Conservation (phyloP, 2,888 invertebrate species). For the Coronaproctus castanopsis region DNA sequence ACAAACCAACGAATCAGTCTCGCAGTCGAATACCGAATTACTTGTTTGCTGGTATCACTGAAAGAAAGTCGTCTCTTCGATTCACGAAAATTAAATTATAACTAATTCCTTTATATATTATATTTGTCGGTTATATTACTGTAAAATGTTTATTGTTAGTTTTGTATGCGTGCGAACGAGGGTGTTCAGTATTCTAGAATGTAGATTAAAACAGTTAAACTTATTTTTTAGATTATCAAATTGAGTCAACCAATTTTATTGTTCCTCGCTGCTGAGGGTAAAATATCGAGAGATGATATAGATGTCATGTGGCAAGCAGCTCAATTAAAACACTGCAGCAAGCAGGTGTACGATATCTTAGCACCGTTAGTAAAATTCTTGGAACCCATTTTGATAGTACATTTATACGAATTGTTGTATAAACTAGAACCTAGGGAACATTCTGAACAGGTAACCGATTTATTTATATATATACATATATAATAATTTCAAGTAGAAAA, state of each 20-base stretch:
- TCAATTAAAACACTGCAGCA: conserved; percentile 82
- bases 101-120: too few relatives aligned
- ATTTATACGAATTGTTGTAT: conserved; percentile 68
- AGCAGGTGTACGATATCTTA: conserved; percentile 66
- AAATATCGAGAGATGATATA: conserved; percentile 73
- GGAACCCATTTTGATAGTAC: conserved; percentile 68
- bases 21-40: too few relatives aligned
- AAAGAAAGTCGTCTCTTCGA: too few relatives aligned
- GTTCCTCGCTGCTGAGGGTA: conserved; percentile 77
- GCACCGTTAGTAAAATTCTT: conserved; percentile 77
- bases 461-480: not conserved
- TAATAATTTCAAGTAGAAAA: not conserved
- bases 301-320: conserved; percentile 89
- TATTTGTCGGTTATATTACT: too few relatives aligned
- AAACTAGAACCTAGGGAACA: conserved; percentile 76
- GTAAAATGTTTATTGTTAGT: too few relatives aligned
- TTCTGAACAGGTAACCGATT: conserved; percentile 51
- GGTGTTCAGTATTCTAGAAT: too few relatives aligned
- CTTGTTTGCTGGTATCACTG: too few relatives aligned
- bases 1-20: too few relatives aligned
- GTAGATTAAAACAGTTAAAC: too few relatives aligned
- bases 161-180: too few relatives aligned
- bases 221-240: conserved; percentile 50
- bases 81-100: too few relatives aligned
- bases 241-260: conserved; percentile 84